These are phyloP conservation scores for Anser cygnoides DNA, from an alignment of 2,113 vertebrate species.

Conservation along the genomic window DNA sequence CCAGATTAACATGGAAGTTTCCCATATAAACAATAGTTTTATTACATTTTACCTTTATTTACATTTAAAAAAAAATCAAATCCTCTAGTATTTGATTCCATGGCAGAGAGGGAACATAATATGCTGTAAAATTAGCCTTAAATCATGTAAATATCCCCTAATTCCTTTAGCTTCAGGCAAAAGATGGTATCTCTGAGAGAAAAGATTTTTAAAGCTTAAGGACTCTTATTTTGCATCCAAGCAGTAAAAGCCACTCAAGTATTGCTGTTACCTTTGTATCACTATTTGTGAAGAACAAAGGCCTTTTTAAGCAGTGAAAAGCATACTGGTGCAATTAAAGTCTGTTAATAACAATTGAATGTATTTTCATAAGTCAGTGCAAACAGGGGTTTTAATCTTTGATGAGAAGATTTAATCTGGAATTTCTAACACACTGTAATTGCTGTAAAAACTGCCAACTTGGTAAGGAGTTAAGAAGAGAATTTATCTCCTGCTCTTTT, in stretches of 20 bases:
- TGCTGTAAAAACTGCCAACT: constrained; percentile 20
- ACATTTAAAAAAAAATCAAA: background rate
- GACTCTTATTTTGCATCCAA: constrained; percentile 59
- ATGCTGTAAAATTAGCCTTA: constrained; percentile 72
- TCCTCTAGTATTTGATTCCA: constrained; percentile 60
- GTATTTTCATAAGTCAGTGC: constrained; percentile 61
- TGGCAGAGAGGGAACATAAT: constrained; percentile 58
- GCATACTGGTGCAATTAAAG: constrained; percentile 64
- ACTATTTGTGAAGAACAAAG: constrained; percentile 65
- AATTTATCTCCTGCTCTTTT: constrained; percentile 38
- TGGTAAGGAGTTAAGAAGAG: background rate
- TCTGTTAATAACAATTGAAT: constrained; percentile 49
- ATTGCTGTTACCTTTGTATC: constrained; percentile 54
- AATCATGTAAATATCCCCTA: constrained; percentile 67
- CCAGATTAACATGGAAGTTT: constrained; percentile 51
- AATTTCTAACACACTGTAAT: constrained; percentile 40
- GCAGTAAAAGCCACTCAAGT: constrained; percentile 55
- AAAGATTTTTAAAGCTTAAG: constrained; percentile 70
- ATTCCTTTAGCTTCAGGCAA: constrained; percentile 70
- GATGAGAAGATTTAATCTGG: constrained; percentile 52
- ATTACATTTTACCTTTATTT: constrained; percentile 67
- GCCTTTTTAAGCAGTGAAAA: constrained; percentile 58
- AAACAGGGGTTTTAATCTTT: constrained; percentile 59
- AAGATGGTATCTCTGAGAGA: constrained; percentile 68
- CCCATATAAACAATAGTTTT: constrained; percentile 58